phyloP scores from a whole-genome alignment of 1,140 invertebrate genomes.

The Caenorhabditis tropicalis region DNA sequence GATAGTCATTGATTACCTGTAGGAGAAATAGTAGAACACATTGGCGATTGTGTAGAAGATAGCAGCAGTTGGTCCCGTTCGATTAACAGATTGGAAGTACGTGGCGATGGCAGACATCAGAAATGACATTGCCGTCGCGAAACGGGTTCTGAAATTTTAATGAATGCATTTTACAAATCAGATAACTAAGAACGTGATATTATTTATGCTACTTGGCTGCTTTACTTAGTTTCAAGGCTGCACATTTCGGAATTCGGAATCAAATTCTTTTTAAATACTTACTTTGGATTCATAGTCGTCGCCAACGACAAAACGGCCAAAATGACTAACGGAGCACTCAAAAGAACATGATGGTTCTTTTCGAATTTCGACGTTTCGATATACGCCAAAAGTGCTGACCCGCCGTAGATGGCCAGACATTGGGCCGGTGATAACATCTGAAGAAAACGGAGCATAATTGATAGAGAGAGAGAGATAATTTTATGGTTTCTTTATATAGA shows the following conservation, averaged over 20 bases:
- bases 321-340: constrained; percentile 1
- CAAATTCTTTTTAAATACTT: too few species aligned
- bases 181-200: too few species aligned
- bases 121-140: constrained; percentile 18
- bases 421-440: constrained; percentile 36
- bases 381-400: constrained; percentile 5
- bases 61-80: not conserved
- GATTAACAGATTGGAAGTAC: constrained; percentile 10
- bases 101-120: constrained; percentile 20
- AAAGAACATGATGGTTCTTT: constrained; percentile 26
- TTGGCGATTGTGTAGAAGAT: constrained; percentile 17
- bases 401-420: constrained; percentile 31
- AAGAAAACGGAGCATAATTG: not conserved
- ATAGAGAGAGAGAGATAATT: not conserved
- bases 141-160: not conserved
- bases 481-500: not conserved
- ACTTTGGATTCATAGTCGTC: constrained; percentile 34
- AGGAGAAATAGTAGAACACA: constrained; percentile 18
- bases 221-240: too few species aligned
- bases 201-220: too few species aligned
- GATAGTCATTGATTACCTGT: not conserved
- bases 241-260: too few species aligned
- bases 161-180: too few species aligned
- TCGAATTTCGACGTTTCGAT: constrained; percentile 26
- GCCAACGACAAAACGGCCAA: not conserved